phyloP scores from a whole-genome alignment of 2,888 invertebrate genomes.

The Polydrusus cervinus region DNA sequence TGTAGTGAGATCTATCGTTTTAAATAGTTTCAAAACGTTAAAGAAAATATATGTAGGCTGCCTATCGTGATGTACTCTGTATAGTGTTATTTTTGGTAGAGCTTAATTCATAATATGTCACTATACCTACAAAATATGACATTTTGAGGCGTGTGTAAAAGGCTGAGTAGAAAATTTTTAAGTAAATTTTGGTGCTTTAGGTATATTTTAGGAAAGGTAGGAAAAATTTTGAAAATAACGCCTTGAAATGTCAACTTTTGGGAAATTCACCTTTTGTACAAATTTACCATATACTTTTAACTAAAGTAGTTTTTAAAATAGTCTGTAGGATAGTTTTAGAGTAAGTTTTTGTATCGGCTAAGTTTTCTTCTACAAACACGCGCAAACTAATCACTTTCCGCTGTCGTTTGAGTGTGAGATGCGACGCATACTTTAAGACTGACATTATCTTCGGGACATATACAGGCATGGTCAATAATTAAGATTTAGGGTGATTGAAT shows the following conservation, averaged over 20 bases:
- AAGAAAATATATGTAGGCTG: neutral
- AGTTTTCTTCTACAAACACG: neutral
- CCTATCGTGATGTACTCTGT: neutral
- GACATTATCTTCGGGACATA: too few species aligned
- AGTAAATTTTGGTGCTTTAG: constrained; percentile 24
- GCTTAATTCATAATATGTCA: constrained; percentile 20
- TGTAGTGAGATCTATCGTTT: too few species aligned
- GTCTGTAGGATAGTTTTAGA: constrained; percentile 32
- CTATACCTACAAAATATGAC: constrained; percentile 16
- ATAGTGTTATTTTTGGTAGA: constrained; percentile 13
- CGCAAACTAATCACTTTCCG: neutral
- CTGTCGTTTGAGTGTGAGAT: too few species aligned
- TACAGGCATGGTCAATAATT: too few species aligned
- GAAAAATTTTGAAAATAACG: constrained; percentile 15
- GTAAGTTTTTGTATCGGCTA: neutral
- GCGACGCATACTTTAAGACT: neutral
- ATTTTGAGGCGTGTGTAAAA: constrained; percentile 18
- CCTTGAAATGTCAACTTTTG: constrained; percentile 19
- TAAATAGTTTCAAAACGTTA: too few species aligned
- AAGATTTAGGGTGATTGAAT: too few species aligned
- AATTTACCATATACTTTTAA: constrained; percentile 47
- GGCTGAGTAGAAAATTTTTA: constrained; percentile 21
- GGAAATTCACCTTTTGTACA: constrained; percentile 46
- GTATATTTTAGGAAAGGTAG: constrained; percentile 25
- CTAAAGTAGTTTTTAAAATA: constrained; percentile 31